A percentile compares a stretch with the other conserved stretches of the same genome.
phyloP scores from a whole-genome alignment of 2,888 invertebrate genomes.

The Pomacea canaliculata region DNA sequence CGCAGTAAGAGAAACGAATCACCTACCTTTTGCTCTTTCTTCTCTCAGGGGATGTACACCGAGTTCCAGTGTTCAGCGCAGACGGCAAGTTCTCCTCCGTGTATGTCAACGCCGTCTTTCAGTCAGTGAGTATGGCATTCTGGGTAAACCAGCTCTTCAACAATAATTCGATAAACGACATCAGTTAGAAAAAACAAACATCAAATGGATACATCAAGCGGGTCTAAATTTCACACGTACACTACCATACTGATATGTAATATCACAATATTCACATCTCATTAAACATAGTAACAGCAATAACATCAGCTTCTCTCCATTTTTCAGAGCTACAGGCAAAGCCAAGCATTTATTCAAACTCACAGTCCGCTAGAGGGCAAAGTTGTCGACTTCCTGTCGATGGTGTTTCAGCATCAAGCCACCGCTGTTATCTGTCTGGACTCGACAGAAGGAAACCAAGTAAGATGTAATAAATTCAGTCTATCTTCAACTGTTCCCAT shows the following conservation, averaged over 20 bases:
- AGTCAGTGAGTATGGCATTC: constrained; percentile 29
- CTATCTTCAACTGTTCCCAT: no score
- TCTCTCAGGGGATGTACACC: constrained; percentile 4
- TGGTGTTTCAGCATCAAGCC: constrained; percentile 13
- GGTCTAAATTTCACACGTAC: no score
- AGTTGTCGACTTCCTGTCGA: constrained; percentile 16
- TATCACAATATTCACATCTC: no score
- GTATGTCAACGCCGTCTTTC: constrained; percentile 39
- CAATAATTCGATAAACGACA: no score
- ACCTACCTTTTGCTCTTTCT: no score
- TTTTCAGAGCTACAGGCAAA: constrained; percentile 7
- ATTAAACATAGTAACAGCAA: neutral
- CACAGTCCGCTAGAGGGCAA: constrained; percentile 6
- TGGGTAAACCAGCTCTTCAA: no score
- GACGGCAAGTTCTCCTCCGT: constrained; percentile 16
- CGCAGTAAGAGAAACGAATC: no score
- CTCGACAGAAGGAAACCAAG: neutral
- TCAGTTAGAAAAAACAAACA: no score
- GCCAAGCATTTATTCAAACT: constrained; percentile 8
- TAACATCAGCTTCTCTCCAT: neutral
- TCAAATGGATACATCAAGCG: no score
- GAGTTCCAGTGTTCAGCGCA: constrained; percentile 17
- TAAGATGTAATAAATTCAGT: no score
- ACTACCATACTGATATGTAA: no score
- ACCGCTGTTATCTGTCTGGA: constrained; percentile 8